These are phyloP conservation scores for Trachymyrmex cornetzi DNA, from an alignment of 1,140 invertebrate species.

Conservation along the genomic window DNA sequence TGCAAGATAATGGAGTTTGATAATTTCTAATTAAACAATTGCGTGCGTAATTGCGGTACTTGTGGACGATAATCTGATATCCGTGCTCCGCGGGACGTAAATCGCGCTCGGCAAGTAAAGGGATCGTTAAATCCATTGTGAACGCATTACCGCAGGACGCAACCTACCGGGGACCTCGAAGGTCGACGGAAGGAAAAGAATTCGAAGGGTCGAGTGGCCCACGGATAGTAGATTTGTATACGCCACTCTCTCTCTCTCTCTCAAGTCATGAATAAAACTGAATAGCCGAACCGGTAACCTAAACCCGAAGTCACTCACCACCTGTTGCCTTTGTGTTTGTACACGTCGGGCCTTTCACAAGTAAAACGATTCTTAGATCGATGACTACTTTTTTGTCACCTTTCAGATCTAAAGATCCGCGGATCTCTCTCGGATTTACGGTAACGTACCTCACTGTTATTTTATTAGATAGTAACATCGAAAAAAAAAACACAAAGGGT, in stretches of 20 bases:
- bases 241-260: constrained; percentile 50
- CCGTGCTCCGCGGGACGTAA: constrained; percentile 48
- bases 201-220: constrained; percentile 69
- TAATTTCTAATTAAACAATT: not conserved
- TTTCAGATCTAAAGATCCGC: constrained; percentile 39
- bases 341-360: constrained; percentile 65
- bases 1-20: constrained; percentile 16
- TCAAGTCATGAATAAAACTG: constrained; percentile 79
- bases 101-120: constrained; percentile 37
- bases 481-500: not conserved
- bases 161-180: constrained; percentile 45
- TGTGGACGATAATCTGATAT: constrained; percentile 18
- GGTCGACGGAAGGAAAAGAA: constrained; percentile 71
- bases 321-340: constrained; percentile 78
- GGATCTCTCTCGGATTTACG: not conserved
- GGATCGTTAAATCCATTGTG: constrained; percentile 74
- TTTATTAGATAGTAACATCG: not conserved
- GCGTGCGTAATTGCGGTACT: constrained; percentile 30
- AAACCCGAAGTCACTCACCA: constrained; percentile 75
- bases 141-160: constrained; percentile 62
- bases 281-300: constrained; percentile 77
- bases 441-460: constrained; percentile 1
- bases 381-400: constrained; percentile 55
- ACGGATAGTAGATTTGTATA: constrained; percentile 73
- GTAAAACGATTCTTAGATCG: constrained; percentile 63